These are phyloP conservation scores for Bursaphelenchus okinawaensis DNA, from an alignment of 2,888 invertebrate genomes.

Conservation along the genomic window DNA sequence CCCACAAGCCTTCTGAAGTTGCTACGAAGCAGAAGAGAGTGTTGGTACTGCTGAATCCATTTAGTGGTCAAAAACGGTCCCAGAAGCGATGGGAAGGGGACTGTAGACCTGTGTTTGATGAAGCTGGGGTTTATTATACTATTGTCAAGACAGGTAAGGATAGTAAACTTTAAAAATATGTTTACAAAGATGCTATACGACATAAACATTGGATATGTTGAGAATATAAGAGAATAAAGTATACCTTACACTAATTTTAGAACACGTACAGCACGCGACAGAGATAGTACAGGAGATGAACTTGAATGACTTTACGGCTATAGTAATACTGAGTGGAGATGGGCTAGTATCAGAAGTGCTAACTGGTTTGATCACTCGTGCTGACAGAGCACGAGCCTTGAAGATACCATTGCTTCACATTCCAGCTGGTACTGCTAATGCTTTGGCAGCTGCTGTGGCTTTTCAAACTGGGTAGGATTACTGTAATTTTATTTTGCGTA, in stretches of 20 bases:
- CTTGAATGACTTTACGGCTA: conserved; percentile 72
- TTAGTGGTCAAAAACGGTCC: conserved; percentile 30
- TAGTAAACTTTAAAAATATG: not conserved
- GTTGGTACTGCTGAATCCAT: conserved; percentile 34
- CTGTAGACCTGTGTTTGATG: conserved; percentile 19
- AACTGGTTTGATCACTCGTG: conserved; percentile 60
- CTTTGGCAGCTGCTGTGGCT: conserved; percentile 63
- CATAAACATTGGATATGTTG: not conserved
- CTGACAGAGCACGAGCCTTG: conserved; percentile 77
- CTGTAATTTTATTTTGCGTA: not conserved
- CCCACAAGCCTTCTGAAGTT: not conserved
- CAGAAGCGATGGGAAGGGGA: conserved; percentile 9
- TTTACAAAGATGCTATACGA: not conserved
- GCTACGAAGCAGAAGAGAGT: conserved; percentile 9
- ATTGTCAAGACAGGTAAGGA: conserved; percentile 28
- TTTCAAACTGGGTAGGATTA: conserved; percentile 35
- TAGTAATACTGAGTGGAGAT: conserved; percentile 67
- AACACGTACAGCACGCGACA: conserved; percentile 71
- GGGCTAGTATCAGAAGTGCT: conserved; percentile 61
- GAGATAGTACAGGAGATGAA: conserved; percentile 67
- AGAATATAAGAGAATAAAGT: too few relatives aligned
- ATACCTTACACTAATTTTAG: conserved; percentile 24
- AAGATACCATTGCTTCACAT: conserved; percentile 79
- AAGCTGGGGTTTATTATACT: conserved; percentile 23
- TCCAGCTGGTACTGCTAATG: conserved; percentile 95